Percentiles rank a stretch among this genome's conserved stretches.
These are phyloP conservation scores for Chloromyia formosa DNA, from an alignment of 2,888 invertebrate species.

Conservation along the genomic window DNA sequence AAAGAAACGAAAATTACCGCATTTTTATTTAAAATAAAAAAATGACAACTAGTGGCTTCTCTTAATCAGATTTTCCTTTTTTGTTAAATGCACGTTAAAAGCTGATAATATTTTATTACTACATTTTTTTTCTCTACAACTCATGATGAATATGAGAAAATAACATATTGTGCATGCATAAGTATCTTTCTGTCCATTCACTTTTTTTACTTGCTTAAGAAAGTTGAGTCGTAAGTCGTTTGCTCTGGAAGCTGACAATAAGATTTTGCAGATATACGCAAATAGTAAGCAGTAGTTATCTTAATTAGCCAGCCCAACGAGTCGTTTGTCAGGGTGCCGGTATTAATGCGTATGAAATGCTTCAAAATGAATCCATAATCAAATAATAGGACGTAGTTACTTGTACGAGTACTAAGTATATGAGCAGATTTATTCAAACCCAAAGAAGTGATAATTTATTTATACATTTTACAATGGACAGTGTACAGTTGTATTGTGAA, in stretches of 20 bases:
- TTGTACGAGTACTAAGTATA: not conserved
- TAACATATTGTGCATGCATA: not conserved
- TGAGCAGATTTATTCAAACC: no score
- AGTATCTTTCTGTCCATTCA: constrained; percentile 3
- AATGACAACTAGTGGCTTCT: no score
- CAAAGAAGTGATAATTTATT: not conserved
- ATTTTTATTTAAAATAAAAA: no score
- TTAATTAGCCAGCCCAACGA: constrained; percentile 1
- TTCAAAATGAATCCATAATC: not conserved
- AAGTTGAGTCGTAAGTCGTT: not conserved
- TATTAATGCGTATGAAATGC: not conserved
- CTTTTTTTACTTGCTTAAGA: not conserved
- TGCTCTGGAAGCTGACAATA: not conserved
- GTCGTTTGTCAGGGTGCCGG: not conserved
- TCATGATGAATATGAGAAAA: constrained; percentile 4
- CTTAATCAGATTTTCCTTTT: no score
- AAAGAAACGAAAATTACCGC: no score
- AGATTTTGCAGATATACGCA: constrained; percentile 7
- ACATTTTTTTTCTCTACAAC: not conserved
- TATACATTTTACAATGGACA: no score
- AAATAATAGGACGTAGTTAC: not conserved
- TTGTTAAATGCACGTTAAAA: no score
- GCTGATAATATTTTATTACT: no score
- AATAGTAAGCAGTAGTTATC: not conserved
- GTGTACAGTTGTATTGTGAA: no score